These are phyloP conservation scores for Cancer borealis DNA, from an alignment of 2,888 invertebrate genomes.

Conservation along the genomic window DNA sequence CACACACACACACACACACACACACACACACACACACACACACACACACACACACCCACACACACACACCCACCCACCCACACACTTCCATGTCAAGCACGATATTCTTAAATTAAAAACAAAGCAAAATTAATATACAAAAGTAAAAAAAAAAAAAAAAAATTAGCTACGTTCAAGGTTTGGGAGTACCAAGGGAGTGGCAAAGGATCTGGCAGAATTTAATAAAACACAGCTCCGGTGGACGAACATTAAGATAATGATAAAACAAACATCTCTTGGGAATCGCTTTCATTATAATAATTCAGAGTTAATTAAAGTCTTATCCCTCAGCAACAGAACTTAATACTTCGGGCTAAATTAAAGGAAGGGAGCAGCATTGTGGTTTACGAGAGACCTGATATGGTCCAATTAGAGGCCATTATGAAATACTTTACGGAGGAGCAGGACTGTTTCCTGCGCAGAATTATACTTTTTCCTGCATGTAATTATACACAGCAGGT, in stretches of 20 bases:
- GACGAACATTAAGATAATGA: constrained; percentile 26
- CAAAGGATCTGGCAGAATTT: background rate
- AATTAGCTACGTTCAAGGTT: background rate
- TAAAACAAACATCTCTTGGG: constrained; percentile 27
- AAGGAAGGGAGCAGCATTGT: constrained; percentile 32
- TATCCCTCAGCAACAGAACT: constrained; percentile 28
- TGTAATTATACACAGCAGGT: constrained; percentile 24
- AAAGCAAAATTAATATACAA: background rate
- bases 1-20: no score
- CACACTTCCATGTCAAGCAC: background rate
- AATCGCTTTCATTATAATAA: constrained; percentile 34
- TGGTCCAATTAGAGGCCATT: constrained; percentile 27
- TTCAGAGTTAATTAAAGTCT: constrained; percentile 53
- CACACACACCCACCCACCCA: no score
- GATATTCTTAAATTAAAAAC: background rate
- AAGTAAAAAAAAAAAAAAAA: background rate
- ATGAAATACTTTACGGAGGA: constrained; percentile 30
- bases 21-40: no score
- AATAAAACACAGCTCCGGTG: constrained; percentile 8
- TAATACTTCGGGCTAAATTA: constrained; percentile 32
- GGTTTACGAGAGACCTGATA: constrained; percentile 32
- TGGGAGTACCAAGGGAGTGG: background rate
- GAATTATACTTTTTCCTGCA: background rate
- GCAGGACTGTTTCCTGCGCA: background rate
- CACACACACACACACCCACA: no score